A percentile compares a stretch with the other conserved stretches of the same genome.
These are phyloP conservation scores for Chionodraco myersi DNA, from an alignment of 2,113 vertebrate genomes.

Conservation along the genomic window DNA sequence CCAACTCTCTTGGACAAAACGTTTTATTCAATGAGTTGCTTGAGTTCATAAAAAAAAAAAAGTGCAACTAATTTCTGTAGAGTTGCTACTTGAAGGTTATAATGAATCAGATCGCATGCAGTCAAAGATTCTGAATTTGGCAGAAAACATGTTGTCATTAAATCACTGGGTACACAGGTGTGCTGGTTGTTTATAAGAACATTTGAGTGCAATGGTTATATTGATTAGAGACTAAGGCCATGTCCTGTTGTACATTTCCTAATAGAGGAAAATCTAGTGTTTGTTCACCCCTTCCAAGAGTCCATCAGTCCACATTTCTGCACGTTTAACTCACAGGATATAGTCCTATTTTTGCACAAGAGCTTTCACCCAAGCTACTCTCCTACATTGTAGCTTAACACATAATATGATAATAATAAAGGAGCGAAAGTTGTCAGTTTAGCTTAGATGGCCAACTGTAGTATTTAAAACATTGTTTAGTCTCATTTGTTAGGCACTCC, in stretches of 20 bases:
- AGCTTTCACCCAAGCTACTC: background rate
- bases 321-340: constrained; percentile 52
- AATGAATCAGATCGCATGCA: background rate
- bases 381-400: background rate
- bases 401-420: background rate
- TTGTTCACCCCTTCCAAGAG: constrained; percentile 61
- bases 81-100: background rate
- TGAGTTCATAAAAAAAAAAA: background rate
- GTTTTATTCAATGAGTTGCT: background rate
- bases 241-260: constrained; percentile 58
- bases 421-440: background rate
- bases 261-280: constrained; percentile 54
- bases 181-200: background rate
- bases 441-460: background rate
- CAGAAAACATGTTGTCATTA: background rate
- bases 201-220: constrained; percentile 28
- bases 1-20: background rate
- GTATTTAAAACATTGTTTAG: background rate
- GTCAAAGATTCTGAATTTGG: background rate
- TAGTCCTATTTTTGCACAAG: constrained; percentile 52
- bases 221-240: constrained; percentile 71
- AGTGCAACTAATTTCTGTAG: background rate
- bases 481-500: background rate
- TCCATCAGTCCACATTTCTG: constrained; percentile 63
- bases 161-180: background rate